These are phyloP conservation scores for Glaucidium brasilianum DNA, from an alignment of 2,113 vertebrate species.

Conservation along the genomic window DNA sequence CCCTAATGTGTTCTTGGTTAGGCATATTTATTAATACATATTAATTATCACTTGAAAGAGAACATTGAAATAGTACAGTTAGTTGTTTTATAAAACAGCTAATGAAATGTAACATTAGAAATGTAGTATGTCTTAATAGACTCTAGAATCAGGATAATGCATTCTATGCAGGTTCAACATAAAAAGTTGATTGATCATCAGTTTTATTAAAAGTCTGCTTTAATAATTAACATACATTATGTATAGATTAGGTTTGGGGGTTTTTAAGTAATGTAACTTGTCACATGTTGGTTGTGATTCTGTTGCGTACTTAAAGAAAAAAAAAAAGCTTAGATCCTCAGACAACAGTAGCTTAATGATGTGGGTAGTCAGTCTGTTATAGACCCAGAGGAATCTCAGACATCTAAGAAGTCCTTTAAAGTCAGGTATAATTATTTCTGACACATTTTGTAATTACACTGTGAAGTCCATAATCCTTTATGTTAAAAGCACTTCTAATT, in stretches of 20 bases:
- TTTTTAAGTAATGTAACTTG: neutral
- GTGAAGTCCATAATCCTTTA: neutral
- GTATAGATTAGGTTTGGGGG: neutral
- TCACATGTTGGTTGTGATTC: neutral
- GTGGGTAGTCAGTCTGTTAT: neutral
- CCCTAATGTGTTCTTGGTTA: neutral
- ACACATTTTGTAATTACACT: neutral
- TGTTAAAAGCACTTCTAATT: slow-evolving; percentile 36
- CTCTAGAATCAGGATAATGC: neutral
- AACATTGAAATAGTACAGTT: neutral
- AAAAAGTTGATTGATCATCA: neutral
- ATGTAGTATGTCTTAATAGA: neutral
- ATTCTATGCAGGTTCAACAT: neutral
- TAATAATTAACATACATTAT: neutral
- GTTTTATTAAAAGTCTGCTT: neutral
- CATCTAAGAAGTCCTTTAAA: slow-evolving; percentile 17
- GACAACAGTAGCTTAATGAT: neutral
- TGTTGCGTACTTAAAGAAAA: neutral
- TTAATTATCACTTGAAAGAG: neutral
- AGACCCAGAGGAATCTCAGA: neutral
- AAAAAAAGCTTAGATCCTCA: neutral
- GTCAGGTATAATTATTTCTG: slow-evolving; percentile 24
- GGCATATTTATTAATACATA: neutral
- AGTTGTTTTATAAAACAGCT: neutral
- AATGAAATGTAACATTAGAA: neutral